Percentiles rank a stretch among this genome's conserved stretches.
Evolutionary conservation across 2,888 invertebrate species (phyloP).

Genomic region (Linyphia triangularis): DNA sequence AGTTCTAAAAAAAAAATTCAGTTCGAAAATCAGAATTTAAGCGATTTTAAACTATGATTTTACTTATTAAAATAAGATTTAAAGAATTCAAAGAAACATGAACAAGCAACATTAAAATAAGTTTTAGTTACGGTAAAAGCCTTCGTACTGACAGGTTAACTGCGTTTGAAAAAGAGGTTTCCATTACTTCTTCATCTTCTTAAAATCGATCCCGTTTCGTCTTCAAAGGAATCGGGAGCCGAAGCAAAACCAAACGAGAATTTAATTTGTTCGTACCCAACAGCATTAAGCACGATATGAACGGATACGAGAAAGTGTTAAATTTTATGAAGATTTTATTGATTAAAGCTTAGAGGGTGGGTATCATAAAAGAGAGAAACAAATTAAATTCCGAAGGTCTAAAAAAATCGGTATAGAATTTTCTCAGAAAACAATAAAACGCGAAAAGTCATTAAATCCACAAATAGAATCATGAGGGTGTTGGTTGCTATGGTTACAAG

Average conservation of each 20-base stretch:
- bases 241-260: background rate
- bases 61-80: no score
- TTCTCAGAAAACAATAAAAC: background rate
- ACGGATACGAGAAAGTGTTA: background rate
- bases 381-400: background rate
- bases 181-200: background rate
- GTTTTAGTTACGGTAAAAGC: no score
- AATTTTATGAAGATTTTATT: background rate
- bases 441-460: background rate
- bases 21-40: no score
- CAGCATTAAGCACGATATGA: background rate
- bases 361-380: background rate
- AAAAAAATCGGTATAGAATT: background rate
- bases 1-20: no score
- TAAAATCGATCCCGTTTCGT: background rate
- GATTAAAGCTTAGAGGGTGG: background rate
- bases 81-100: no score
- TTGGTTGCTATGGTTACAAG: background rate
- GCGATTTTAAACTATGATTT: no score
- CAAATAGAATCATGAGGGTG: background rate
- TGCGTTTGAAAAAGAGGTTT: background rate
- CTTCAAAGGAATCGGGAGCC: background rate
- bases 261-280: conserved; percentile 1
- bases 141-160: no score
- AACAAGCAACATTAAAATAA: no score